A percentile compares a stretch with the other conserved stretches of the same genome.
Evolutionary conservation across 2,113 vertebrate genomes (phyloP).

Genomic region (Indicator maculatus): DNA sequence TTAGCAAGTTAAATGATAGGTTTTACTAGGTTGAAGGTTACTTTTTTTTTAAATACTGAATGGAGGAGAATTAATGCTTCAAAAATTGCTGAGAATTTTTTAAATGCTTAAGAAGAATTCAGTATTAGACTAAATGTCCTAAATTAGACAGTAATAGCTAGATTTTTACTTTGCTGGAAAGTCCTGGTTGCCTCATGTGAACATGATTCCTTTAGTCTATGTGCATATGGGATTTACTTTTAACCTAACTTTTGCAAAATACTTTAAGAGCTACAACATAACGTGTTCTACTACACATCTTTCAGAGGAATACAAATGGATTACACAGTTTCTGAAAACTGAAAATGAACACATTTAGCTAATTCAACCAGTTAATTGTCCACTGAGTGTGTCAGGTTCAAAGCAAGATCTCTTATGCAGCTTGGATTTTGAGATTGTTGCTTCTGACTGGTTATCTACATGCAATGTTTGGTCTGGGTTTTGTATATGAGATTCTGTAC

Average conservation of each 20-base stretch:
- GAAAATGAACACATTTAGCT: background rate
- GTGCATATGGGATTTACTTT: background rate
- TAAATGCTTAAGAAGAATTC: background rate
- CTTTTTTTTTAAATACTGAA: background rate
- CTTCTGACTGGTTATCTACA: background rate
- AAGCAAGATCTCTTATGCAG: background rate
- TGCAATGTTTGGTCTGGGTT: background rate
- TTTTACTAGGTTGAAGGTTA: background rate
- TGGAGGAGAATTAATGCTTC: background rate
- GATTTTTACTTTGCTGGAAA: background rate
- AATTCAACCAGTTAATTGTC: background rate
- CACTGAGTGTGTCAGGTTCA: background rate
- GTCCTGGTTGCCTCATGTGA: background rate
- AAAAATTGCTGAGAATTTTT: background rate
- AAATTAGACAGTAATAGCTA: background rate
- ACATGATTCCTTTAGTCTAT: background rate
- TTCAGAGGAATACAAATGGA: background rate
- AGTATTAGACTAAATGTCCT: background rate
- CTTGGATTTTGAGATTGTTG: background rate
- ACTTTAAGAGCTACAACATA: too few relatives aligned
- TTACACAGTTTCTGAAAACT: background rate
- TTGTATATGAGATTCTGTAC: background rate
- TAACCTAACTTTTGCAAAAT: background rate
- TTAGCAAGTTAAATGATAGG: background rate
- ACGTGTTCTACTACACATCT: background rate